These are phyloP conservation scores for Halesus radiatus DNA, from an alignment of 1,140 invertebrate species.

Conservation along the genomic window DNA sequence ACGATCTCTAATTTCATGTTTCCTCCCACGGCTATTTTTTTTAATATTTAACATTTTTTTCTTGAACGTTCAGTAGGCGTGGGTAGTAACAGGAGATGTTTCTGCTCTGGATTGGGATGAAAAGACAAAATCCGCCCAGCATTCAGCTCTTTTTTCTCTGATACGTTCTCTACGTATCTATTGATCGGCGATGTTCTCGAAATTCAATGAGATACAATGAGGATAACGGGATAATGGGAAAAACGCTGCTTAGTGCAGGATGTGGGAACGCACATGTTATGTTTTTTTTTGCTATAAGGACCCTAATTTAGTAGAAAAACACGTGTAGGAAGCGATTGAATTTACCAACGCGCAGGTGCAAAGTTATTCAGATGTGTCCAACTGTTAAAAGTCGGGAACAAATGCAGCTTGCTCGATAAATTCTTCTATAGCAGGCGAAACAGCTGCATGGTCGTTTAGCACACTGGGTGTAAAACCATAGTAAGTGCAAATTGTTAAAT, in stretches of 20 bases:
- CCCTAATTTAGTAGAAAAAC: conserved; percentile 19
- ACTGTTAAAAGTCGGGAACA: not conserved
- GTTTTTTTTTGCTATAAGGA: not conserved
- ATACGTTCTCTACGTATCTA: not conserved
- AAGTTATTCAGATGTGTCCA: conserved; percentile 6
- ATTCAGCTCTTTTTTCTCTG: not conserved
- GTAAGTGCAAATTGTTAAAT: not conserved
- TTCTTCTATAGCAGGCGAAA: too few relatives aligned
- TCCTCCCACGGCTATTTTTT: not conserved
- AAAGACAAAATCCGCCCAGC: not conserved
- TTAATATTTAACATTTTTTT: not conserved
- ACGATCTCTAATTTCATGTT: not conserved
- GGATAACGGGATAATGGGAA: conserved; percentile 1
- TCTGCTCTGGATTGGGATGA: not conserved
- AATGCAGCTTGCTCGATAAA: too few relatives aligned
- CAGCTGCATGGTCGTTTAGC: not conserved
- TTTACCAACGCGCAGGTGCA: conserved; percentile 12
- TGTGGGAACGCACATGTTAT: not conserved
- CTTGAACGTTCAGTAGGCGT: not conserved
- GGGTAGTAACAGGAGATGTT: not conserved
- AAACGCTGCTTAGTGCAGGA: not conserved
- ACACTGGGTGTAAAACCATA: not conserved
- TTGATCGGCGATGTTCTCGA: not conserved
- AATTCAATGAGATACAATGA: not conserved
- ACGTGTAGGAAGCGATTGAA: not conserved